Conservation (phyloP, 2,797 vertebrate species). For the Pangasius macronema region DNA sequence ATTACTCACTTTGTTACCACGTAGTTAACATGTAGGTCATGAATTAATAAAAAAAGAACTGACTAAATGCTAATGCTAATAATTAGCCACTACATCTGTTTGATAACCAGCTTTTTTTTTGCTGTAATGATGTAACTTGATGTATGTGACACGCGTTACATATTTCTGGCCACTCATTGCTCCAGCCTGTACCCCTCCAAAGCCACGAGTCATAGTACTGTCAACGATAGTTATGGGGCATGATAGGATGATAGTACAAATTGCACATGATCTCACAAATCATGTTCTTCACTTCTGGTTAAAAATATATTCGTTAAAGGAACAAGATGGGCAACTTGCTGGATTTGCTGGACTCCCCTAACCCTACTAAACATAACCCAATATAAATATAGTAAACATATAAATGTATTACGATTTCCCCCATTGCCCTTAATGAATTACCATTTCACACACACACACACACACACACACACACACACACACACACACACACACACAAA, state of each 20-base stretch:
- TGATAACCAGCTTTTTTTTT: background rate
- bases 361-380: background rate
- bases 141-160: background rate
- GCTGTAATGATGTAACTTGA: background rate
- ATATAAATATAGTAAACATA: background rate
- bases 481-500: background rate
- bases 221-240: too few relatives aligned
- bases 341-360: background rate
- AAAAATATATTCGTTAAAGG: background rate
- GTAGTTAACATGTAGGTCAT: background rate
- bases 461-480: background rate
- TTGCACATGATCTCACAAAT: background rate
- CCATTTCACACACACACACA: background rate
- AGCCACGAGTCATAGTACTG: background rate
- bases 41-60: background rate
- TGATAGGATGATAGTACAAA: background rate
- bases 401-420: background rate
- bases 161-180: background rate
- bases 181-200: background rate
- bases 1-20: background rate
- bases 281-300: too few relatives aligned
- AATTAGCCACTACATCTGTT: background rate
- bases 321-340: background rate
- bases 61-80: background rate
- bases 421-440: background rate